Evolutionary conservation across 1,140 invertebrate species (phyloP), one percentile per base, ranked within the genome.

Genomic region (Megathymus violae): DNA sequence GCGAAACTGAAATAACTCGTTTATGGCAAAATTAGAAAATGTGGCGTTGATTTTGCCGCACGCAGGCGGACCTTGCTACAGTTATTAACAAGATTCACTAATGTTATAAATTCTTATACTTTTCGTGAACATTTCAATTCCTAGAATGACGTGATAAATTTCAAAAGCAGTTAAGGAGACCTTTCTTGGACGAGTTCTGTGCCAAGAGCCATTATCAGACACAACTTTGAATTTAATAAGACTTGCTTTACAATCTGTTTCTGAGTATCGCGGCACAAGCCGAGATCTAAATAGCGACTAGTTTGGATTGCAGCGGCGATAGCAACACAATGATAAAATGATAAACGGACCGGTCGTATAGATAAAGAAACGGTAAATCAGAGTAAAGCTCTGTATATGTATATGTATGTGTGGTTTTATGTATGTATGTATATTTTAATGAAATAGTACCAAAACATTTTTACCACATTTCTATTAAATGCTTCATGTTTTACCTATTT

Each of bases 281-380:
- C 52, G 40, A 31, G 52, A 56, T 25, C 51, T 13, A 44, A 56
- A 27, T 31, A 19, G 52, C 22, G 44, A 59, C 54, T 46, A 44
- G 40, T 59, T 59, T 59, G 54, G 54, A 59, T 59, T 46, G 54
- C 41, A 25, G 38, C 36, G 41, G 54, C 43, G 54, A 59, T 59
- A 59, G 31, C 54, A 59, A 44, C 54, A 11, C 43, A 25, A 41
- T 41, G 51, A 59, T 59, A 59, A 59, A 59, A 59, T 43, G 43
- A 59, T 59, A 59, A 58, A 59, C 43, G 31, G 43, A 59, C 31
- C 46, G 54, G 54, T 36, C 41, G 54, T 13, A 9, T 25, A 47
- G 54, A 47, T 34, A 59, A 46, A 47, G 41, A 17, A n/a, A 19
- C 25, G 25, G 27, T 22, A 59, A 59, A 46, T 59, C 54, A 46